phyloP scores from a whole-genome alignment of 23 tunicate species.

The Ascidia mentula region DNA sequence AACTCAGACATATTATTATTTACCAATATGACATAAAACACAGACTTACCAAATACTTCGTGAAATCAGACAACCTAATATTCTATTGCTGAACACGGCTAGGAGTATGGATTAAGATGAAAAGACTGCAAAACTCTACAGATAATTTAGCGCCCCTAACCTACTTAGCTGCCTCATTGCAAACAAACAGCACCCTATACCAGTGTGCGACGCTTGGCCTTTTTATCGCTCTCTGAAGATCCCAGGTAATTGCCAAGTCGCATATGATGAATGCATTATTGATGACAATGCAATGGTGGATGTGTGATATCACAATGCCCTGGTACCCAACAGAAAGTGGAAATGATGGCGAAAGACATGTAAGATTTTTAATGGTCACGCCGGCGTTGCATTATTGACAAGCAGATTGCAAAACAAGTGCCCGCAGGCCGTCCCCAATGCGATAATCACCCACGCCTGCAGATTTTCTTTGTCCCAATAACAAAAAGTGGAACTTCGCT shows the following conservation, averaged over 20 bases:
- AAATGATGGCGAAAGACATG: background rate
- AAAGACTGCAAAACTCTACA: no score
- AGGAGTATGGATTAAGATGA: no score
- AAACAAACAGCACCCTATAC: background rate
- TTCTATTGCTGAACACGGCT: no score
- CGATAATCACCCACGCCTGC: no score
- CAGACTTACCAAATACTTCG: no score
- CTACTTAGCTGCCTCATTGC: background rate
- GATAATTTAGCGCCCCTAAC: no score
- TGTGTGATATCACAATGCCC: slow-evolving; percentile 4
- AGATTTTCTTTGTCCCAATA: no score
- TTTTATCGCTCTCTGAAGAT: background rate
- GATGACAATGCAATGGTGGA: slow-evolving; percentile 5
- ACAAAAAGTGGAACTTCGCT: no score
- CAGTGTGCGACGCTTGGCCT: background rate
- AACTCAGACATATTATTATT: no score
- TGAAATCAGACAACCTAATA: no score
- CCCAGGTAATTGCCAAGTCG: slow-evolving; percentile 3
- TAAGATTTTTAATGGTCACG: background rate
- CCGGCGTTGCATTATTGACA: background rate
- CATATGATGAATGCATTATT: slow-evolving; percentile 1
- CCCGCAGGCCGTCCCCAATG: background rate
- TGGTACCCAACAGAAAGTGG: background rate
- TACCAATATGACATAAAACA: no score
- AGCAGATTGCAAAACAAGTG: background rate